phyloP scores from a whole-genome alignment of 2,113 vertebrate species.

The Trematocara unimaculatum region DNA sequence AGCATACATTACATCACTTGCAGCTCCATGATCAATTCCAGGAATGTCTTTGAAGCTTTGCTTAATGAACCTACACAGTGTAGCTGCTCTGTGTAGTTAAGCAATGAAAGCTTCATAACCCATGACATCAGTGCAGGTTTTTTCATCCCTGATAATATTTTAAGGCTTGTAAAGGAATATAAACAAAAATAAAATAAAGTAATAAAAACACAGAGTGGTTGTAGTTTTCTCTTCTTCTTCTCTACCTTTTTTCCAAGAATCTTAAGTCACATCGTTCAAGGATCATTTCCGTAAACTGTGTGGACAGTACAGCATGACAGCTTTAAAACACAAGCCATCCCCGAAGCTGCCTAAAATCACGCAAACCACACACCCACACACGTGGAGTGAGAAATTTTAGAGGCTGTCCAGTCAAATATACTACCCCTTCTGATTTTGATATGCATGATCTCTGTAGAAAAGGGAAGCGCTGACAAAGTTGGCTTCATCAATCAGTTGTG shows the following conservation, averaged over 20 bases:
- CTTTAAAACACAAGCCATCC: neutral
- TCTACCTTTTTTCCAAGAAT: neutral
- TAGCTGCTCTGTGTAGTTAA: constrained; percentile 31
- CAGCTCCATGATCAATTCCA: constrained; percentile 71
- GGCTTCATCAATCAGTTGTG: constrained; percentile 62
- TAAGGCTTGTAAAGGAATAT: neutral
- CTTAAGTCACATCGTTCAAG: neutral
- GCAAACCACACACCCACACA: neutral
- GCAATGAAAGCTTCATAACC: constrained; percentile 17
- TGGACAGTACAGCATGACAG: neutral
- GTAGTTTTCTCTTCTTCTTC: neutral
- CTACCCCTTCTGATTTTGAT: constrained; percentile 44
- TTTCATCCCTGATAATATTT: constrained; percentile 7
- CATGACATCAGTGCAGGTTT: constrained; percentile 35
- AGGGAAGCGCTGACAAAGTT: constrained; percentile 65
- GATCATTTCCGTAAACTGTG: neutral
- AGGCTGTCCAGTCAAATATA: constrained; percentile 20
- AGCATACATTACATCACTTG: constrained; percentile 74
- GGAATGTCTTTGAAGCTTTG: constrained; percentile 71
- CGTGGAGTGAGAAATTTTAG: constrained; percentile 7
- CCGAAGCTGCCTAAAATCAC: neutral
- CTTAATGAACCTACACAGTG: constrained; percentile 63
- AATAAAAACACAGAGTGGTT: neutral
- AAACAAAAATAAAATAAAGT: neutral
- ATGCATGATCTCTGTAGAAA: constrained; percentile 37